Evolutionary conservation across 1,140 invertebrate genomes (phyloP).

Genomic region (Leptoteleia sp.): DNA sequence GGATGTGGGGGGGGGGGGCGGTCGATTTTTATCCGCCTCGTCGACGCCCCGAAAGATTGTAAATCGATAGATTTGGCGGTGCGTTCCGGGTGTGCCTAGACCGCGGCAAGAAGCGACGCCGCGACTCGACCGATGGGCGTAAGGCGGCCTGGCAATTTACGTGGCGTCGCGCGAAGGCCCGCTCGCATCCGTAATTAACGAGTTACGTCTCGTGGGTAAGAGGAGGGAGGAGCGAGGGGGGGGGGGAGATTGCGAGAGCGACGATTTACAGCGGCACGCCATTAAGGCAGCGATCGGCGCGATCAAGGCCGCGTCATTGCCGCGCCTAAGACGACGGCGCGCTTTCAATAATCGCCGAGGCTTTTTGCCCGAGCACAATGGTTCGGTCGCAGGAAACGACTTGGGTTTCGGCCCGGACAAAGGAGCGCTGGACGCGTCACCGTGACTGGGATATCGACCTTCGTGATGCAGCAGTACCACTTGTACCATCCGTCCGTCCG

Average conservation of each 20-base stretch:
- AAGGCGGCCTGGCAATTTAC: slow-evolving; percentile 42
- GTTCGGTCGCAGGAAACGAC: slow-evolving; percentile 7
- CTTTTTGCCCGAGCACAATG: slow-evolving; percentile 17
- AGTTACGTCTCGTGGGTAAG: too few relatives aligned
- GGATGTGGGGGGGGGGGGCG: too few relatives aligned
- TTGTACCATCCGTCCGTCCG: slow-evolving; percentile 20
- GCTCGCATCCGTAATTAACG: slow-evolving; percentile 52
- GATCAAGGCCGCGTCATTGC: slow-evolving; percentile 44
- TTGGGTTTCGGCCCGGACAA: slow-evolving; percentile 43
- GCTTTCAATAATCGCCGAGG: slow-evolving; percentile 29
- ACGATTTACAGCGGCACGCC: slow-evolving; percentile 39
- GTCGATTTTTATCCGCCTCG: slow-evolving; percentile 49
- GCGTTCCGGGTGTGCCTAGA: slow-evolving; percentile 15
- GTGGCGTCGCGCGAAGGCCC: slow-evolving; percentile 27
- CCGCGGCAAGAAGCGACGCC: slow-evolving; percentile 28
- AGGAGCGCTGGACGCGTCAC: slow-evolving; percentile 43
- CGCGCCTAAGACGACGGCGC: slow-evolving; percentile 27
- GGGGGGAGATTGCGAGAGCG: slow-evolving; percentile 48
- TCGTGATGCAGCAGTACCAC: slow-evolving; percentile 50
- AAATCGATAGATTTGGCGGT: slow-evolving; percentile 55
- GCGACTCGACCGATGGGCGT: slow-evolving; percentile 45
- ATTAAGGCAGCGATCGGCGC: slow-evolving; percentile 29
- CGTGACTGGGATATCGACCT: slow-evolving; percentile 42
- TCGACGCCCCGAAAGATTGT: slow-evolving; percentile 51
- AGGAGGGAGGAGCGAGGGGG: too few relatives aligned